Conservation (phyloP, 1,140 invertebrate genomes). For the Lutraria rhynchaena region DNA sequence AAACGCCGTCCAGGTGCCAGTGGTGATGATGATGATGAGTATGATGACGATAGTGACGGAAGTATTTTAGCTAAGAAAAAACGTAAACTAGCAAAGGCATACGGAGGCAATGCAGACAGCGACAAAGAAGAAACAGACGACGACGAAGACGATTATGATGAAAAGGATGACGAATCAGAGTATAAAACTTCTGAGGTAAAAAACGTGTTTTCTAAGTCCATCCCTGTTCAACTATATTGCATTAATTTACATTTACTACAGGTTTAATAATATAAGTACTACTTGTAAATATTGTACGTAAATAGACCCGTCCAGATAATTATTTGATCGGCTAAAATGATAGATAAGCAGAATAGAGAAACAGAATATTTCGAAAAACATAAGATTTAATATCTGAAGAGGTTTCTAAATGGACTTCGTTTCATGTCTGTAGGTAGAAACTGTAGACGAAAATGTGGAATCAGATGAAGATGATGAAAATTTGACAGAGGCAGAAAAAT, state of each 20-base stretch:
- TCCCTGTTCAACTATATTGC: too few relatives aligned
- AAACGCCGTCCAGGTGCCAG: neutral
- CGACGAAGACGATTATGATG: slow-evolving; percentile 6
- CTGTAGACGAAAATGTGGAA: slow-evolving; percentile 1
- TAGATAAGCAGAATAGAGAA: too few relatives aligned
- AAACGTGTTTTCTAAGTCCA: neutral
- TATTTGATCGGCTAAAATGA: too few relatives aligned
- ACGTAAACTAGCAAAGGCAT: slow-evolving; percentile 5
- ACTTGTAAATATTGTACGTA: too few relatives aligned
- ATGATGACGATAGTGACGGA: slow-evolving; percentile 5
- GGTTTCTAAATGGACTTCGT: too few relatives aligned
- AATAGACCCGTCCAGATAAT: too few relatives aligned
- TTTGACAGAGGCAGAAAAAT: neutral
- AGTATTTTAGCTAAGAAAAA: slow-evolving; percentile 6
- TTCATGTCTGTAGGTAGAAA: too few relatives aligned
- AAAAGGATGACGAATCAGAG: slow-evolving; percentile 2
- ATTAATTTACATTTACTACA: too few relatives aligned
- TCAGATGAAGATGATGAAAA: slow-evolving; percentile 23
- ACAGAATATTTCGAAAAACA: too few relatives aligned
- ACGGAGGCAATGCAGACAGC: neutral
- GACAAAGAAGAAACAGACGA: slow-evolving; percentile 7
- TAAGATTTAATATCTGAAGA: too few relatives aligned
- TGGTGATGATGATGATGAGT: slow-evolving; percentile 19
- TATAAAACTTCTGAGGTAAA: slow-evolving; percentile 20
- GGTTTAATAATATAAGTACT: too few relatives aligned